These are phyloP conservation scores for Choristoneura rosaceana DNA, from an alignment of 2,888 invertebrate genomes.

Conservation along the genomic window DNA sequence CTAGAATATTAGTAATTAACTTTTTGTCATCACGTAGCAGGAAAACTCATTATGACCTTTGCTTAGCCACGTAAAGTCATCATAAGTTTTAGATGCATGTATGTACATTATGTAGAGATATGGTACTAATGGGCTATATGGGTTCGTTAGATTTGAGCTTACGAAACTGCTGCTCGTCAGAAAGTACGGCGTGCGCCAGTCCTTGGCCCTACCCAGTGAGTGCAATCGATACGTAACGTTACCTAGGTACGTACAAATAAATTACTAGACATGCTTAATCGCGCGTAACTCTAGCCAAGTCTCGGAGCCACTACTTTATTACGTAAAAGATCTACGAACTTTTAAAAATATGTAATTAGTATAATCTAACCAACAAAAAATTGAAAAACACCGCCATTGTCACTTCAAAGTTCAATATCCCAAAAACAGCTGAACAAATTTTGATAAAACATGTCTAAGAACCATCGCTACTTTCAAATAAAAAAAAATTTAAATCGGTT, in stretches of 20 bases:
- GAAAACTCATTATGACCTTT: conserved; percentile 25
- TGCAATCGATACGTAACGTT: conserved; percentile 34
- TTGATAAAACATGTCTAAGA: no score
- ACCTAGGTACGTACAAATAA: conserved; percentile 23
- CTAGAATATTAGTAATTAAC: conserved; percentile 8
- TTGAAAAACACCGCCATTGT: no score
- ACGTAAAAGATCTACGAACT: background rate
- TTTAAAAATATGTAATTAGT: background rate
- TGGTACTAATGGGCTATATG: conserved; percentile 10
- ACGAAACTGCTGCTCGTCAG: conserved; percentile 24
- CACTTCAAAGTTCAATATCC: no score
- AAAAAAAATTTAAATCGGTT: no score
- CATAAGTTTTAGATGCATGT: conserved; percentile 2
- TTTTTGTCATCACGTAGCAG: conserved; percentile 14
- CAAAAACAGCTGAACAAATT: no score
- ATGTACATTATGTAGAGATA: conserved; percentile 14
- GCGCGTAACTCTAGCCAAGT: conserved; percentile 19
- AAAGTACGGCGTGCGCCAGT: conserved; percentile 29
- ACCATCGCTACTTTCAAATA: no score
- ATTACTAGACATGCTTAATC: conserved; percentile 24
- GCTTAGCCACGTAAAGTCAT: conserved; percentile 19
- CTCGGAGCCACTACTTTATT: conserved; percentile 6
- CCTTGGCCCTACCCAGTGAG: conserved; percentile 34
- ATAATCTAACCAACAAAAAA: no score
- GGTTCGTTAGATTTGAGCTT: conserved; percentile 2